Evolutionary conservation across 2,888 invertebrate genomes (phyloP).

Genomic region (Trachelus tabidus): DNA sequence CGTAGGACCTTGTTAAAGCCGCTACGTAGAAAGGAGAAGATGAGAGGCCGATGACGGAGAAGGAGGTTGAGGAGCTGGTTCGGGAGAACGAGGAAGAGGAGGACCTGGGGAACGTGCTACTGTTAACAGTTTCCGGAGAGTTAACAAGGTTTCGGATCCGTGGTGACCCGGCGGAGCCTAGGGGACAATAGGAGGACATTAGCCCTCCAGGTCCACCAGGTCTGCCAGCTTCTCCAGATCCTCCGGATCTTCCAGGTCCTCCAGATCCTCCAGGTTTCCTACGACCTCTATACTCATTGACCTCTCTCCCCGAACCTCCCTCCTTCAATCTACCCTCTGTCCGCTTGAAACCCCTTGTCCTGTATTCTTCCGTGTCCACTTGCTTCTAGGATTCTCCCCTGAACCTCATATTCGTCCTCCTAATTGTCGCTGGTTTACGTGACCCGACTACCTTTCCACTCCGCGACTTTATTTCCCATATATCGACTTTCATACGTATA

Average conservation of each 20-base stretch:
- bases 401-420: slow-evolving; percentile 20
- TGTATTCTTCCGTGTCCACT: background rate
- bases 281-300: background rate
- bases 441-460: slow-evolving; percentile 32
- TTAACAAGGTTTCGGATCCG: slow-evolving; percentile 60
- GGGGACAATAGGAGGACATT: slow-evolving; percentile 59
- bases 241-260: slow-evolving; percentile 6
- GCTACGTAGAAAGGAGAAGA: background rate
- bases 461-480: slow-evolving; percentile 21
- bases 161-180: slow-evolving; percentile 40
- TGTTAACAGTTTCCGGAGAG: slow-evolving; percentile 62
- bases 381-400: background rate
- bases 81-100: slow-evolving; percentile 29
- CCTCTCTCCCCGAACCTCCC: background rate
- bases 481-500: background rate
- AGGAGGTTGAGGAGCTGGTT: slow-evolving; percentile 15
- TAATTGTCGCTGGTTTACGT: slow-evolving; percentile 41
- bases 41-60: background rate
- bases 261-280: slow-evolving; percentile 16
- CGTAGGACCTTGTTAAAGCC: background rate
- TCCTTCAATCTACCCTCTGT: too few relatives aligned
- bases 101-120: slow-evolving; percentile 48
- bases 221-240: background rate
- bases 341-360: background rate
- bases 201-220: slow-evolving; percentile 36